A percentile compares a stretch with the other conserved stretches of the same genome.
Conservation (phyloP, 2,888 invertebrate species). For the Encarsia formosa region DNA sequence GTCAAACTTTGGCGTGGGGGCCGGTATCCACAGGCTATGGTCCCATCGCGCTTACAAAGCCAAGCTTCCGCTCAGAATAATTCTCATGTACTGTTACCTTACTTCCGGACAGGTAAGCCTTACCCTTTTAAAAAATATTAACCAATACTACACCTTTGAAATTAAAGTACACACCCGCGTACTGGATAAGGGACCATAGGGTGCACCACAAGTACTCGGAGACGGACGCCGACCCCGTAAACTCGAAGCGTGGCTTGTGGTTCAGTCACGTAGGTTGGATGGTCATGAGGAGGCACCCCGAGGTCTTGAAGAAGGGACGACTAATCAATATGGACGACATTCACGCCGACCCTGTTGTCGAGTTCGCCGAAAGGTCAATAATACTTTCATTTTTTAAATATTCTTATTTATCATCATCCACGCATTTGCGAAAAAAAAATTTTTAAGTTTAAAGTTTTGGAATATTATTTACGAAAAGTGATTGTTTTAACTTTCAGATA, state of each 20-base stretch:
- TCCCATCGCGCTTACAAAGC: constrained; percentile 10
- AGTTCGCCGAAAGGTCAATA: constrained; percentile 68
- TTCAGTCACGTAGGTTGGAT: constrained; percentile 92
- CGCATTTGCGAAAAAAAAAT: neutral
- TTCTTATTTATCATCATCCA: neutral
- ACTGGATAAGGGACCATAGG: constrained; percentile 71
- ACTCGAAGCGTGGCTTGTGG: constrained; percentile 78
- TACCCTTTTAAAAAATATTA: no score
- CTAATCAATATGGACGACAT: constrained; percentile 78
- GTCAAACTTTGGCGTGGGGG: constrained; percentile 7
- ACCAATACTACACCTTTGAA: no score
- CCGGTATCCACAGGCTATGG: constrained; percentile 9
- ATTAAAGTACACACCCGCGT: neutral
- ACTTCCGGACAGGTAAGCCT: constrained; percentile 2
- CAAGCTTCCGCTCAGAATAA: constrained; percentile 1
- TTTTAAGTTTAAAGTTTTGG: no score
- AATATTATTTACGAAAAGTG: neutral
- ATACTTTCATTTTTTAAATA: neutral
- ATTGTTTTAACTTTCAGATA: constrained; percentile 41
- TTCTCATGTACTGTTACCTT: neutral
- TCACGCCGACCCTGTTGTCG: constrained; percentile 67
- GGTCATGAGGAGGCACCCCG: constrained; percentile 82
- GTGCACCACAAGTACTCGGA: constrained; percentile 71
- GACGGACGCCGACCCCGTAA: constrained; percentile 76
- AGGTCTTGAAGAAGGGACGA: constrained; percentile 69